Evolutionary conservation across 2,888 invertebrate species (phyloP).

Genomic region (Germaria angustata): DNA sequence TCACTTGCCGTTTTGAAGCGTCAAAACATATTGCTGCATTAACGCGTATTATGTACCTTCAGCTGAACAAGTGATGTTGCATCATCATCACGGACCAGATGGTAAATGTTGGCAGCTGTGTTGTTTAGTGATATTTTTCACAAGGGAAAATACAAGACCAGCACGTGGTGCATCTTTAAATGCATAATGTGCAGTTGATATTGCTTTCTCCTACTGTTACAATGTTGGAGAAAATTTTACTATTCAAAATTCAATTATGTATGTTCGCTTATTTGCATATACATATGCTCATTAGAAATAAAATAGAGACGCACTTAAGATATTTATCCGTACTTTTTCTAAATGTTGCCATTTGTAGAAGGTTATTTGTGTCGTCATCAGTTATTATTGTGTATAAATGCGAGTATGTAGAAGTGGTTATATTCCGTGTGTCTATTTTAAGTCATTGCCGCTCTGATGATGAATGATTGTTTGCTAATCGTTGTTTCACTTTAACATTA

Average conservation of each 20-base stretch:
- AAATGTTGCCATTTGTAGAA: background rate
- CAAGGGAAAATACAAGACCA: too few relatives aligned
- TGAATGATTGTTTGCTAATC: too few relatives aligned
- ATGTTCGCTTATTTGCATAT: background rate
- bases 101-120: too few relatives aligned
- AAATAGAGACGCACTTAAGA: background rate
- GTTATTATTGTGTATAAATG: background rate
- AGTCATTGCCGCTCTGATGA: constrained; percentile 8
- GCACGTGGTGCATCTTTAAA: too few relatives aligned
- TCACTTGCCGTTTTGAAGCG: too few relatives aligned
- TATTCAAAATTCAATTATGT: constrained; percentile 4
- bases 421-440: background rate
- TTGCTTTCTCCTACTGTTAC: background rate
- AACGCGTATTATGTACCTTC: too few relatives aligned
- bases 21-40: too few relatives aligned
- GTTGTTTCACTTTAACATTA: too few relatives aligned
- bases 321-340: background rate
- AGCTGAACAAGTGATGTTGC: too few relatives aligned
- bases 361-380: constrained; percentile 42
- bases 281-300: background rate
- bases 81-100: too few relatives aligned
- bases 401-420: background rate
- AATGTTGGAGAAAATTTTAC: background rate
- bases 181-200: too few relatives aligned
- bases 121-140: too few relatives aligned